These are phyloP conservation scores for Cantharis rufa DNA, from an alignment of 2,888 invertebrate species.

Conservation along the genomic window DNA sequence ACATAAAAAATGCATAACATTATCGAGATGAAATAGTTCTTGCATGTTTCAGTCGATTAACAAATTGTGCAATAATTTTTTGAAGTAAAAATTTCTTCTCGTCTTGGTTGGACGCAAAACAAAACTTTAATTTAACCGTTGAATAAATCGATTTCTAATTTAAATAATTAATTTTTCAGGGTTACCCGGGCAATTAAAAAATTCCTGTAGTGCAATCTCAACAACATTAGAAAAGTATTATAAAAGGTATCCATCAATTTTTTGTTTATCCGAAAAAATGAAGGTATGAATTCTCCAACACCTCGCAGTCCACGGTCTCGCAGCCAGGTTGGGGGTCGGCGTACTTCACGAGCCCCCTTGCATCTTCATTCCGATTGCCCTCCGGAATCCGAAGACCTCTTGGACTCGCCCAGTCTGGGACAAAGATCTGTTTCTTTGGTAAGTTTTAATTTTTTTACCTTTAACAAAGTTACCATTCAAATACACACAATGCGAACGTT, in stretches of 20 bases:
- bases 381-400: constrained; percentile 35
- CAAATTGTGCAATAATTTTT: not conserved
- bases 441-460: constrained; percentile 30
- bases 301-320: constrained; percentile 40
- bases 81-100: not conserved
- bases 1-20: not conserved
- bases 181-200: not conserved
- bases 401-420: constrained; percentile 40
- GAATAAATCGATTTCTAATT: not conserved
- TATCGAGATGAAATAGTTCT: not conserved
- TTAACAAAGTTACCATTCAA: not conserved
- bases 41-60: not conserved
- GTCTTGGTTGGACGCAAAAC: not conserved
- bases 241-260: constrained; percentile 5
- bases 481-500: not conserved
- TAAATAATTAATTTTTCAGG: not conserved
- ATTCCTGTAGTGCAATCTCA: not conserved
- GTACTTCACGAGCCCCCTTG: constrained; percentile 37
- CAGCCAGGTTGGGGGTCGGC: constrained; percentile 42
- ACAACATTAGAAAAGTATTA: not conserved
- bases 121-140: not conserved
- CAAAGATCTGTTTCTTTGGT: constrained; percentile 45
- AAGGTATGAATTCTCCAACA: constrained; percentile 42
- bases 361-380: constrained; percentile 40
- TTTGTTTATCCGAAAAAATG: constrained; percentile 18